Conservation (phyloP, 2,113 vertebrate genomes). For the Gracilinanus agilis region DNA sequence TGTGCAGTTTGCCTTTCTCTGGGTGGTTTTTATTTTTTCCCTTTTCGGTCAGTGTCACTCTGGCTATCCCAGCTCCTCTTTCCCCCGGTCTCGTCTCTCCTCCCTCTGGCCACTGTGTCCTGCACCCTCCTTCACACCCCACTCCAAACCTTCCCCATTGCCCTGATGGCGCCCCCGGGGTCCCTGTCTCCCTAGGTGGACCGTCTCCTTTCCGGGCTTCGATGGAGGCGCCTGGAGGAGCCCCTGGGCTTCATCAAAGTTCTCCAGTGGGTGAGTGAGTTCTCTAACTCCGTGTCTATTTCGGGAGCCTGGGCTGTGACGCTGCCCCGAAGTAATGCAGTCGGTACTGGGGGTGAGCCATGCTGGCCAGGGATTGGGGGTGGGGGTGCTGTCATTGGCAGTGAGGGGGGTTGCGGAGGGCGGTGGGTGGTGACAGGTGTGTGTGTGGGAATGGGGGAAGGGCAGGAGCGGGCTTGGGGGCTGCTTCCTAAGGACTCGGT, state of each 20-base stretch:
- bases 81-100: not conserved
- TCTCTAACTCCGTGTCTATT: constrained; percentile 62
- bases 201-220: constrained; percentile 85
- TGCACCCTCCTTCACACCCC: constrained; percentile 11
- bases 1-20: not conserved
- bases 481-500: constrained; percentile 28
- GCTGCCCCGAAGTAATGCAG: constrained; percentile 69
- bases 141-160: not conserved
- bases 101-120: not conserved
- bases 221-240: constrained; percentile 91
- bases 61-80: not conserved
- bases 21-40: not conserved
- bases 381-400: constrained; percentile 38
- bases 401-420: not conserved
- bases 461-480: constrained; percentile 45
- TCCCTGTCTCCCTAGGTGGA: constrained; percentile 76
- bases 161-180: not conserved
- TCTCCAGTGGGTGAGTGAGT: constrained; percentile 92
- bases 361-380: constrained; percentile 28
- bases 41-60: not conserved
- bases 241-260: constrained; percentile 94
- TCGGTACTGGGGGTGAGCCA: constrained; percentile 37
- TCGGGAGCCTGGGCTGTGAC: constrained; percentile 66
- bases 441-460: constrained; percentile 29
- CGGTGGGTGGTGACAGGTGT: constrained; percentile 72